Conservation (phyloP, 2,113 vertebrate species). For the Triplophysa dalaica region DNA sequence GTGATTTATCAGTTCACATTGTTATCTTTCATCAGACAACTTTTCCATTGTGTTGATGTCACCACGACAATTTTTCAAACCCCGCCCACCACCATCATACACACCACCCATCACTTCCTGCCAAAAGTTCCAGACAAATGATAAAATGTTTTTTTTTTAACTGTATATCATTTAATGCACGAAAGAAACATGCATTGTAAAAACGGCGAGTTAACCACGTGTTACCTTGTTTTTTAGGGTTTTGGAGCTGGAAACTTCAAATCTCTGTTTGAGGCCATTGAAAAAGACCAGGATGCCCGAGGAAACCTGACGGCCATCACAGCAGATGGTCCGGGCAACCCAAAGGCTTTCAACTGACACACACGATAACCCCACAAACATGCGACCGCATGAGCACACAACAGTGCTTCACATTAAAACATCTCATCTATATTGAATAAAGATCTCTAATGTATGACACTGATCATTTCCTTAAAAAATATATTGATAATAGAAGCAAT, state of each 20-base stretch:
- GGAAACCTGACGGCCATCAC: slow-evolving; percentile 78
- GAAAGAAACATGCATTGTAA: too few species aligned
- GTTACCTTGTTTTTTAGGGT: slow-evolving; percentile 69
- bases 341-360: slow-evolving; percentile 66
- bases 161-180: neutral
- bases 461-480: too few species aligned
- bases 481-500: too few species aligned
- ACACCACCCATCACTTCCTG: too few species aligned
- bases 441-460: too few species aligned
- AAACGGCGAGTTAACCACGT: neutral
- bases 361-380: neutral
- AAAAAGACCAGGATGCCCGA: slow-evolving; percentile 79
- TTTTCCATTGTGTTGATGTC: too few species aligned
- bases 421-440: neutral
- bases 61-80: too few species aligned
- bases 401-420: neutral
- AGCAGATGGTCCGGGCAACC: slow-evolving; percentile 53
- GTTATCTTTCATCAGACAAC: too few species aligned
- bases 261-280: slow-evolving; percentile 84
- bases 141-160: neutral
- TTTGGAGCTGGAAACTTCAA: slow-evolving; percentile 85
- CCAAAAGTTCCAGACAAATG: neutral
- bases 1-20: too few species aligned
- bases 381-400: neutral
- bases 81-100: too few species aligned